Conservation (phyloP, 2,888 invertebrate genomes). For the Lacanobia wlatinum region DNA sequence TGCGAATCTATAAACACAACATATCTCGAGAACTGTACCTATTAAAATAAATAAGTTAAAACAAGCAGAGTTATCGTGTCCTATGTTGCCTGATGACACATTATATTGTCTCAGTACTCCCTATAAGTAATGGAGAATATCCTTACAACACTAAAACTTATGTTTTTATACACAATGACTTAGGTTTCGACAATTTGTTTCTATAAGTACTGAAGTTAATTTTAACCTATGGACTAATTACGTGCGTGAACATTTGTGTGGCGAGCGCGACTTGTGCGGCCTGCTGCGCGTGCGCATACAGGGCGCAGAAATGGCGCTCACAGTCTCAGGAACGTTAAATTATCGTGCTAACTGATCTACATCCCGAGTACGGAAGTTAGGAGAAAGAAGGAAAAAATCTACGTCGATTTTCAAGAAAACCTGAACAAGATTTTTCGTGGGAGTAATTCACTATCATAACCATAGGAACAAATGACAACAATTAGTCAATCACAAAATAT, state of each 20-base stretch:
- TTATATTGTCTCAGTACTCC: constrained; percentile 88
- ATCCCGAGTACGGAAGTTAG: constrained; percentile 79
- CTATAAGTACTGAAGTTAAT: constrained; percentile 89
- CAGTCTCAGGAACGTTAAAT: constrained; percentile 78
- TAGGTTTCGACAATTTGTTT: constrained; percentile 91
- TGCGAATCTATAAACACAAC: constrained; percentile 70
- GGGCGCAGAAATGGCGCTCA: constrained; percentile 72
- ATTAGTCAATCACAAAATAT: constrained; percentile 89
- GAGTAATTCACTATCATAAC: constrained; percentile 84
- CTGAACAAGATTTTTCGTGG: constrained; percentile 86
- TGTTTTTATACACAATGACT: constrained; percentile 90
- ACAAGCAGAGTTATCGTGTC: constrained; percentile 80
- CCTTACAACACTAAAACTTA: constrained; percentile 88
- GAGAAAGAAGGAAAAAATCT: constrained; percentile 80
- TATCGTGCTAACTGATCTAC: constrained; percentile 78
- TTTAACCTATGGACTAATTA: constrained; percentile 87
- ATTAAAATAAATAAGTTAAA: constrained; percentile 89
- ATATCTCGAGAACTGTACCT: constrained; percentile 73
- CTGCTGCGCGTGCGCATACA: constrained; percentile 62
- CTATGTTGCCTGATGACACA: constrained; percentile 86
- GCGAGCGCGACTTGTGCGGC: constrained; percentile 70
- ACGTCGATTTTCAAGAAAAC: constrained; percentile 90
- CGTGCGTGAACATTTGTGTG: constrained; percentile 83
- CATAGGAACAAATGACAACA: constrained; percentile 90
- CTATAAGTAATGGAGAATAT: constrained; percentile 90